Percentiles rank a stretch among this genome's conserved stretches.
phyloP scores from a whole-genome alignment of 2,797 vertebrate genomes.

The Chaunax sp. region DNA sequence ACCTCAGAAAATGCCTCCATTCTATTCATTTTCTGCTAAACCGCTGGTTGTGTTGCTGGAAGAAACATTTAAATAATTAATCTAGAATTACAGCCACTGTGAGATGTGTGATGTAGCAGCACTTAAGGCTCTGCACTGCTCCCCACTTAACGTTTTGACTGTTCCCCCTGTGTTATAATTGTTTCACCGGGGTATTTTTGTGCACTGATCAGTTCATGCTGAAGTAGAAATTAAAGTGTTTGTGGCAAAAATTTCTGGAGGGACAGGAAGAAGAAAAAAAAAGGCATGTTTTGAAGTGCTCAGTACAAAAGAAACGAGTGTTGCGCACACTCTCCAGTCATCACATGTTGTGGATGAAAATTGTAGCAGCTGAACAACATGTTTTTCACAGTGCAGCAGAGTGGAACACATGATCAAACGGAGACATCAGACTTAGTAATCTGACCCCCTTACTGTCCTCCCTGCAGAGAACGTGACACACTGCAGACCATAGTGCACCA shows the following conservation, averaged over 20 bases:
- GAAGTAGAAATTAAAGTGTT: conserved; percentile 44
- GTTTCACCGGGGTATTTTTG: conserved; percentile 56
- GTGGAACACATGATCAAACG: conserved; percentile 47
- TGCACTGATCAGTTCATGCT: conserved; percentile 21
- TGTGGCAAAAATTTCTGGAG: not conserved
- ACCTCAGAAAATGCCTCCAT: conserved; percentile 35
- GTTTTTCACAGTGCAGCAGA: conserved; percentile 37
- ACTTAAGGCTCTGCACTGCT: conserved; percentile 43
- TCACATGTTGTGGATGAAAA: conserved; percentile 23
- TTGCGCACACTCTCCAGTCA: not conserved
- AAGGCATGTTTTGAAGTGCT: conserved; percentile 19
- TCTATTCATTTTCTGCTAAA: conserved; percentile 39
- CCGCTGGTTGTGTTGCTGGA: conserved; percentile 8
- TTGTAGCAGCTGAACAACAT: conserved; percentile 18
- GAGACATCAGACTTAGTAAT: conserved; percentile 53
- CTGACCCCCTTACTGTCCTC: conserved; percentile 53
- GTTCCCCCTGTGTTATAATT: conserved; percentile 55
- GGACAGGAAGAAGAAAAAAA: not conserved
- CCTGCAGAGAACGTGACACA: conserved; percentile 53
- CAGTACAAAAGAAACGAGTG: conserved; percentile 9
- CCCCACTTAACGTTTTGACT: conserved; percentile 59
- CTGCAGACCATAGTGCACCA: conserved; percentile 24
- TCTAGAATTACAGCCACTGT: conserved; percentile 58
- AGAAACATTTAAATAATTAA: conserved; percentile 64
- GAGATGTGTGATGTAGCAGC: conserved; percentile 62